Conservation (phyloP, 2,113 vertebrate species). For the Cyanoramphus novaezelandiae region DNA sequence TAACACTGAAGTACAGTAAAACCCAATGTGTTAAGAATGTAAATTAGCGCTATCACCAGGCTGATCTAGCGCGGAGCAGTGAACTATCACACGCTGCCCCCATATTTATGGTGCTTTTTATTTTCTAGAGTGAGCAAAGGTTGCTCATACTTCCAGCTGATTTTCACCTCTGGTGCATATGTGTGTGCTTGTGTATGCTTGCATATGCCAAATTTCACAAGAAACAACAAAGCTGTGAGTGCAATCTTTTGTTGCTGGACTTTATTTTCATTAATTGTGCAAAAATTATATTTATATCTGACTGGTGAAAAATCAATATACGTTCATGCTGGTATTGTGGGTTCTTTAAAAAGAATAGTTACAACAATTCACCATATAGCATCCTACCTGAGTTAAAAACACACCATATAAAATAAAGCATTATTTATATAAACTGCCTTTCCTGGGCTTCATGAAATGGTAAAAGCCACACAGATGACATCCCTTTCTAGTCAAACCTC, state of each 20-base stretch:
- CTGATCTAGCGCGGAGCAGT: not conserved
- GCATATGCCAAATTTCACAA: not conserved
- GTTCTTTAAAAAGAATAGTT: not conserved
- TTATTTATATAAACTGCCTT: not conserved
- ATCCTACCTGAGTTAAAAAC: not conserved
- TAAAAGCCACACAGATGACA: not conserved
- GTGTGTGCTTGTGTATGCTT: not conserved
- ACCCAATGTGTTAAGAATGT: constrained; percentile 25
- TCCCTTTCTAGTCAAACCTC: rapidly evolving
- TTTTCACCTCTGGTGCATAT: not conserved
- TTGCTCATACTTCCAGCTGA: not conserved
- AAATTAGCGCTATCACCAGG: constrained; percentile 28
- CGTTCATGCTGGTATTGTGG: rapidly evolving
- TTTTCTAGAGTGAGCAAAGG: not conserved
- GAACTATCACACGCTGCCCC: constrained; percentile 8
- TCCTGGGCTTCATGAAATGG: not conserved
- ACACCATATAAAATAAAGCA: not conserved
- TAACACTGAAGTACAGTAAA: constrained; percentile 54
- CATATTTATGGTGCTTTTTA: constrained; percentile 1
- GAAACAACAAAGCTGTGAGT: not conserved
- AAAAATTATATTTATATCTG: not conserved
- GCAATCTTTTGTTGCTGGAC: not conserved
- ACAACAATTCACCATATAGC: not conserved
- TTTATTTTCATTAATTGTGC: not conserved
- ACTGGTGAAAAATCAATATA: not conserved